Evolutionary conservation across 2,113 vertebrate species (phyloP), one percentile per base, ranked within the genome.

Genomic region (Chamaetylas fuelleborni): DNA sequence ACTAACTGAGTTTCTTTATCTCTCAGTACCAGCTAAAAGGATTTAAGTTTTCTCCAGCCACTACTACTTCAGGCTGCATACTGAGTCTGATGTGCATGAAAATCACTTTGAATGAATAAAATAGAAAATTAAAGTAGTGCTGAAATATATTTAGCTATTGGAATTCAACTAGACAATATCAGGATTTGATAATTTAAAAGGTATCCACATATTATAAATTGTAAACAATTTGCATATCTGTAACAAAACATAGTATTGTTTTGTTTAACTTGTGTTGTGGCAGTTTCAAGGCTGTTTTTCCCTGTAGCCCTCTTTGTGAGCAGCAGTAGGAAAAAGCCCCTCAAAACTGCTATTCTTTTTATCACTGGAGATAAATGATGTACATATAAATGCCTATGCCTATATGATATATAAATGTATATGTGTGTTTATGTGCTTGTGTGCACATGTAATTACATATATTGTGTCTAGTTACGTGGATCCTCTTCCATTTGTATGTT

Each of bases 101-200:
- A 96, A 95, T 97, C 60, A 95, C 74, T 96, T 96, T 84, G 47
- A 92, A 95, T 90, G 72, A 97, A 92, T 94, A 96, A 92, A 96
- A 95, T 81, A 96, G 81, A 93, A 96, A 96, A 92, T 94, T 97
- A 95, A 95, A 97, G 51, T 88, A 86, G 53, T 90, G 43, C 24
- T 90, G 70, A 95, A 94, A 71, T 92, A 69, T 66, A 69, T 14
- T 60, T 90, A 96, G 86, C 62, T 95, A 40, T 58, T 93, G 85
- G 76, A 92, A 95, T 95, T 95, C 82, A 95, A 95, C 70, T 90
- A 88, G 89, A 76, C 56, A 95, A n/a, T 76, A 71, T 91, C 96
- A 92, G 31, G 57, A 95, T 72, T 93, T 94, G 24, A 90, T 43
- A 67, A 78, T 94, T 97, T 96, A 82, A 95, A 83, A 62, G 8